Percentiles rank a stretch among this genome's conserved stretches.
Conservation (phyloP, 2,888 invertebrate genomes). For the Zaprionus lineosus region DNA sequence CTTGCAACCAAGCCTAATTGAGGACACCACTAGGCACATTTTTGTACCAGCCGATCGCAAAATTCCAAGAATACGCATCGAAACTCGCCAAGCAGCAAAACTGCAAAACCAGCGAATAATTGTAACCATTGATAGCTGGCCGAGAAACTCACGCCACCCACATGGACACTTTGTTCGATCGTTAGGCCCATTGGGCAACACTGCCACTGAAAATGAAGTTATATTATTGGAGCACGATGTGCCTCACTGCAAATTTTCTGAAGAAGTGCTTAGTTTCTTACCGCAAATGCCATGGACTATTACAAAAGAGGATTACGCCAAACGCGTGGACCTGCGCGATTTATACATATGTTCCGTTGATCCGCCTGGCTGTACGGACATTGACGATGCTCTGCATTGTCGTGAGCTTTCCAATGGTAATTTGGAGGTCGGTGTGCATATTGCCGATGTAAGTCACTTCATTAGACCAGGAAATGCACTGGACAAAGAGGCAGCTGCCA, state of each 20-base stretch:
- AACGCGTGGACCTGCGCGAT: constrained; percentile 92
- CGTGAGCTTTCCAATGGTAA: constrained; percentile 88
- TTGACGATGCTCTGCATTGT: constrained; percentile 98
- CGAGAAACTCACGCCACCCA: constrained; percentile 94
- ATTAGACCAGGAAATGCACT: constrained; percentile 95
- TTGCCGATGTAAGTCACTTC: constrained; percentile 99
- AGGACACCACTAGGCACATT: constrained; percentile 89
- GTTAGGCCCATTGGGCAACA: constrained; percentile 95
- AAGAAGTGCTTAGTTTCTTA: constrained; percentile 94
- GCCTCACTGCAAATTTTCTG: constrained; percentile 97
- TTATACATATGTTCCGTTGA: constrained; percentile 96
- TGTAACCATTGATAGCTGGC: constrained; percentile 98
- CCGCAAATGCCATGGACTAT: constrained; percentile 95
- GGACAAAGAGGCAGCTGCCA: constrained; percentile 95
- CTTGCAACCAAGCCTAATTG: constrained; percentile 89
- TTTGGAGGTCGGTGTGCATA: constrained; percentile 96
- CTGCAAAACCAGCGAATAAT: constrained; percentile 93
- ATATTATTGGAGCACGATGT: constrained; percentile 97
- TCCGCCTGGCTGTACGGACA: constrained; percentile 99
- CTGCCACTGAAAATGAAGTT: constrained; percentile 98
- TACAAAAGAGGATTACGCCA: constrained; percentile 90
- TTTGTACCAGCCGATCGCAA: constrained; percentile 97
- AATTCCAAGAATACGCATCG: constrained; percentile 97
- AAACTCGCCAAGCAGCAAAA: constrained; percentile 94
- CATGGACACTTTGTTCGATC: constrained; percentile 97